Evolutionary conservation across 2,888 invertebrate genomes (phyloP), one percentile per base, ranked within the genome.

Genomic region (Gonocerus acuteangulatus): DNA sequence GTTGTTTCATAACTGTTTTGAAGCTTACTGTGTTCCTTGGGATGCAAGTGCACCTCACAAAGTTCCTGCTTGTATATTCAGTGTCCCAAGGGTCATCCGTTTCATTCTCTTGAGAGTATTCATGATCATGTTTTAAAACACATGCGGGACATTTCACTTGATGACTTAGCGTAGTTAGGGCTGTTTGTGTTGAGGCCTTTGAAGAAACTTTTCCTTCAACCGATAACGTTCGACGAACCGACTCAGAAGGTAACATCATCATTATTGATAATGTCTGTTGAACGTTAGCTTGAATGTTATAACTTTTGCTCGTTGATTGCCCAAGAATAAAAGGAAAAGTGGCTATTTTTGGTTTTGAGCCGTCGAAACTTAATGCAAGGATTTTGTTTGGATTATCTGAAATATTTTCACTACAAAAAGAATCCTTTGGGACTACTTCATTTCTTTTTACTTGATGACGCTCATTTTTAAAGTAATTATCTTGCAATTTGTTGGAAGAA

Each of bases 201-300:
- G 54, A 54, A 16, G 44, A 44, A 32, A 32, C 44, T 39, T 52
- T 60, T 4, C 59, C 39, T 34, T 34, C 32, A 19, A 34, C 51
- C 19, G 51, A 51, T 34, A 51, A 51, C 3, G 51, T 34, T 6
- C 34, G 27, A 1, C 51, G 51, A 4, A 58, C 39, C 11, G 61
- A 58, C 52, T 61, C 34, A 23, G 61, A 51, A 4, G 64, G 64
- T 2, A 61, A 58, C 23, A 56, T 51, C 48, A 61, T 61, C 11
- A 64, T 58, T 13, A 61, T 51, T n/a, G 64, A 64, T 51, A 61
- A 51, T 21, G 64, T 64, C 19, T 64, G 61, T 34, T 64, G 64
- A 7, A 64, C 61, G 18, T 61, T 61, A 19, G 61, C 36, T 18
- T 61, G 58, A 9, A 64, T 51, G 15, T 64, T 61, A 48, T 64